These are phyloP conservation scores for Ceratitis capitata DNA, from an alignment of 1,140 invertebrate species.

Conservation along the genomic window DNA sequence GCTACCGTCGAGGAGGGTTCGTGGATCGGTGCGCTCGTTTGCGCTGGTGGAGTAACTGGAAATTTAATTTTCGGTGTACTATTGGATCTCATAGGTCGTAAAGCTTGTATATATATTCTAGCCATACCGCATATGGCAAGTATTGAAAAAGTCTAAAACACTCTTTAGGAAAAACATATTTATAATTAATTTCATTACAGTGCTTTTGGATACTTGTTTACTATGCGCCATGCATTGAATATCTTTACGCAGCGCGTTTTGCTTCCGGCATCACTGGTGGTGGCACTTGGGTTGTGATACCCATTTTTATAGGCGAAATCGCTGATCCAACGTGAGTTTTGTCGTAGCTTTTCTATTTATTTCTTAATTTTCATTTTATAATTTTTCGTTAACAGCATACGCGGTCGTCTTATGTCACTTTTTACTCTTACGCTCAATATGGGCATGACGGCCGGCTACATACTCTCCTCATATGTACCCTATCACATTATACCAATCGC, in stretches of 20 bases:
- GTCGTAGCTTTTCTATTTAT: too few species aligned
- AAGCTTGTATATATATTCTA: slow-evolving; percentile 52
- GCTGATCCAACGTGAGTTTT: slow-evolving; percentile 57
- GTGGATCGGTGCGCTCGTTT: slow-evolving; percentile 58
- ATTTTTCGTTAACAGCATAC: slow-evolving; percentile 54
- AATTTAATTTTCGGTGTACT: slow-evolving; percentile 60
- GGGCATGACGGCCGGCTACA: slow-evolving; percentile 55
- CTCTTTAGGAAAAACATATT: not conserved
- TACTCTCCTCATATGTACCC: slow-evolving; percentile 53
- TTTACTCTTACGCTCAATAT: slow-evolving; percentile 51
- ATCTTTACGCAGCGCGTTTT: slow-evolving; percentile 63
- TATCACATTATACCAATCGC: slow-evolving; percentile 56
- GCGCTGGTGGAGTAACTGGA: slow-evolving; percentile 58
- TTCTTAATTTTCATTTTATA: too few species aligned
- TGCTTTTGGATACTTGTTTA: slow-evolving; percentile 57
- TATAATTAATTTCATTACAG: slow-evolving; percentile 46
- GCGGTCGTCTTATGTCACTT: slow-evolving; percentile 56
- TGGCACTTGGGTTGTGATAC: slow-evolving; percentile 54
- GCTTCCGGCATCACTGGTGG: slow-evolving; percentile 62
- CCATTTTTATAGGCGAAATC: slow-evolving; percentile 61
- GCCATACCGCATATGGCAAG: slow-evolving; percentile 59
- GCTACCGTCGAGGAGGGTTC: slow-evolving; percentile 57
- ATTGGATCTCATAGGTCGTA: slow-evolving; percentile 63
- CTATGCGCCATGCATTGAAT: slow-evolving; percentile 54
- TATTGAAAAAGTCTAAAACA: too few species aligned